These are phyloP conservation scores for Ammospiza nelsoni DNA, from an alignment of 2,113 vertebrate species.

Conservation along the genomic window DNA sequence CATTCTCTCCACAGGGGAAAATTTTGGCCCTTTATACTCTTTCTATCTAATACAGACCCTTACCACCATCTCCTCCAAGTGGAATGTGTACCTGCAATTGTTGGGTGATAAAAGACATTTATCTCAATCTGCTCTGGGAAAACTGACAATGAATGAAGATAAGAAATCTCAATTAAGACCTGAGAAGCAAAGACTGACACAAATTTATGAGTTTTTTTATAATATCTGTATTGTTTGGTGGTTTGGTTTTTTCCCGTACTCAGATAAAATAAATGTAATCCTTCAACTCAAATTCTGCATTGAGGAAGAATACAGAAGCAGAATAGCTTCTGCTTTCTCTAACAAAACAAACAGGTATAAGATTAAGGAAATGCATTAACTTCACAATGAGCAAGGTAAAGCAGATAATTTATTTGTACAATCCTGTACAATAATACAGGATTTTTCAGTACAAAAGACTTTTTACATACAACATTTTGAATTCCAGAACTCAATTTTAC, in stretches of 20 bases:
- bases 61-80: background rate
- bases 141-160: slow-evolving; percentile 41
- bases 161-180: slow-evolving; percentile 25
- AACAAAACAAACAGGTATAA: slow-evolving; percentile 7
- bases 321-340: slow-evolving; percentile 20
- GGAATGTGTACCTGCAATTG: slow-evolving; percentile 3
- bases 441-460: background rate
- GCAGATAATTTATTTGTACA: slow-evolving; percentile 9
- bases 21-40: background rate
- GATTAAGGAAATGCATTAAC: slow-evolving; percentile 41
- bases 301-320: background rate
- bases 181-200: slow-evolving; percentile 7
- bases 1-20: background rate
- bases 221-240: slow-evolving; percentile 11
- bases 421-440: background rate
- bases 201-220: slow-evolving; percentile 32
- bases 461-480: background rate
- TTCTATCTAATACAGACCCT: background rate
- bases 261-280: slow-evolving; percentile 7
- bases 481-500: background rate
- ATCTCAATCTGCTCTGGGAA: slow-evolving; percentile 42
- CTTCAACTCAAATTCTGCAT: background rate
- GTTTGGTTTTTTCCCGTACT: background rate
- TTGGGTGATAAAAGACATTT: slow-evolving; percentile 42
- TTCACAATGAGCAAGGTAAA: slow-evolving; percentile 18